A percentile compares a stretch with the other conserved stretches of the same genome.
phyloP scores from a whole-genome alignment of 2,113 vertebrate genomes.

The Pterophyllum scalare region DNA sequence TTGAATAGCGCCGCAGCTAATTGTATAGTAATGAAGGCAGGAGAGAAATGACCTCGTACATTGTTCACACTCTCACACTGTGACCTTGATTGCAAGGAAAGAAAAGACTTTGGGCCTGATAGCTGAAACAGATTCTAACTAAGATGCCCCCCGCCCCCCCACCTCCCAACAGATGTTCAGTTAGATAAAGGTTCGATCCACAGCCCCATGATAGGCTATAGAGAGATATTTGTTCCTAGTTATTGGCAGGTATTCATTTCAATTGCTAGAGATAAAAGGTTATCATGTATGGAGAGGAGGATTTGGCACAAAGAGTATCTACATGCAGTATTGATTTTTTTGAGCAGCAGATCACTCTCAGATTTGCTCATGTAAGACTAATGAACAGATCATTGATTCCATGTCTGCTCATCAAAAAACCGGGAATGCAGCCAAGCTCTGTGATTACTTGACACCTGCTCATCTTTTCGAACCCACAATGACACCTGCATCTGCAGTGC shows the following conservation, averaged over 20 bases:
- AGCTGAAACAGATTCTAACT: neutral
- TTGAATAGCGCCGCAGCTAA: slow-evolving; percentile 66
- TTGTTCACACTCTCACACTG: slow-evolving; percentile 45
- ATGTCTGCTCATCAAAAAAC: slow-evolving; percentile 60
- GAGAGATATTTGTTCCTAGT: slow-evolving; percentile 28
- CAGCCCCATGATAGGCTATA: slow-evolving; percentile 14
- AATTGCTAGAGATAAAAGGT: slow-evolving; percentile 35
- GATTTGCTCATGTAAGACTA: slow-evolving; percentile 60
- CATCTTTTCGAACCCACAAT: slow-evolving; percentile 26
- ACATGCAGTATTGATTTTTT: slow-evolving; percentile 53
- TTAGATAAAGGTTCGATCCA: slow-evolving; percentile 19
- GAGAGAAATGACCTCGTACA: slow-evolving; percentile 45
- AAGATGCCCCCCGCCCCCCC: neutral
- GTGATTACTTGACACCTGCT: slow-evolving; percentile 27
- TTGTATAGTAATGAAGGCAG: slow-evolving; percentile 68
- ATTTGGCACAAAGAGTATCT: slow-evolving; percentile 48
- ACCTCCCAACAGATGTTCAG: neutral
- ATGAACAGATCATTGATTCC: slow-evolving; percentile 66
- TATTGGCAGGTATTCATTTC: slow-evolving; percentile 33
- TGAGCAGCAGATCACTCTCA: slow-evolving; percentile 48
- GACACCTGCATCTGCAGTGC: slow-evolving; percentile 41
- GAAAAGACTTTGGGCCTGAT: slow-evolving; percentile 24
- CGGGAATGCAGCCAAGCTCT: slow-evolving; percentile 31
- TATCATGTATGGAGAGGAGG: slow-evolving; percentile 25
- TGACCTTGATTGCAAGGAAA: slow-evolving; percentile 51